A percentile compares a stretch with the other conserved stretches of the same genome.
Conservation (phyloP, 92 coral and sea anemone species). For the Montipora capitata region DNA sequence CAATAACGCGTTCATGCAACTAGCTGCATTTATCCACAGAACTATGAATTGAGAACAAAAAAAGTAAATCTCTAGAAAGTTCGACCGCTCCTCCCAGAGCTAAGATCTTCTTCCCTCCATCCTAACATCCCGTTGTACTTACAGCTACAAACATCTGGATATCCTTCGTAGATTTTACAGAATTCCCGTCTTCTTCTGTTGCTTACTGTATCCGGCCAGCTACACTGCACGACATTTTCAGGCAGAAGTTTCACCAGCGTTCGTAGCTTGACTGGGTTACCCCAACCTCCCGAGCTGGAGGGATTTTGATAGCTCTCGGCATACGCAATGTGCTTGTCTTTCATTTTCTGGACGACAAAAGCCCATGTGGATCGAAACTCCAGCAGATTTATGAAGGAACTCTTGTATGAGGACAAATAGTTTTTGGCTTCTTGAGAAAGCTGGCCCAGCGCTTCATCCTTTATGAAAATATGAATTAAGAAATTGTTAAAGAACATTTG, state of each 20-base stretch:
- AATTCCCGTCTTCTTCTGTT: slow-evolving; percentile 81
- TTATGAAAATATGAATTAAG: no score
- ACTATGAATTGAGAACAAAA: no score
- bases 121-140: slow-evolving; percentile 21
- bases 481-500: no score
- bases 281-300: slow-evolving; percentile 56
- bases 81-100: no score
- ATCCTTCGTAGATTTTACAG: slow-evolving; percentile 81
- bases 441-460: slow-evolving; percentile 28
- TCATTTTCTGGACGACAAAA: slow-evolving; percentile 72
- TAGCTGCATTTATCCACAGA: no score
- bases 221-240: slow-evolving; percentile 53
- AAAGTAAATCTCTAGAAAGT: no score
- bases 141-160: slow-evolving; percentile 83
- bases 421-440: slow-evolving; percentile 44
- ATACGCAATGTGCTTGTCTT: slow-evolving; percentile 42
- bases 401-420: slow-evolving; percentile 60
- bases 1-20: no score
- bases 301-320: slow-evolving; percentile 79
- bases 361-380: slow-evolving; percentile 89
- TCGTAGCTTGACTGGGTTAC: slow-evolving; percentile 67
- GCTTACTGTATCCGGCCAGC: slow-evolving; percentile 59
- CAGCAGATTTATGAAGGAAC: slow-evolving; percentile 66
- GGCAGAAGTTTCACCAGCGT: slow-evolving; percentile 64
- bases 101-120: no score